Percentiles rank a stretch among this genome's conserved stretches.
phyloP scores from a whole-genome alignment of 1,140 invertebrate genomes.

The Pseudomyrmex cubaensis region DNA sequence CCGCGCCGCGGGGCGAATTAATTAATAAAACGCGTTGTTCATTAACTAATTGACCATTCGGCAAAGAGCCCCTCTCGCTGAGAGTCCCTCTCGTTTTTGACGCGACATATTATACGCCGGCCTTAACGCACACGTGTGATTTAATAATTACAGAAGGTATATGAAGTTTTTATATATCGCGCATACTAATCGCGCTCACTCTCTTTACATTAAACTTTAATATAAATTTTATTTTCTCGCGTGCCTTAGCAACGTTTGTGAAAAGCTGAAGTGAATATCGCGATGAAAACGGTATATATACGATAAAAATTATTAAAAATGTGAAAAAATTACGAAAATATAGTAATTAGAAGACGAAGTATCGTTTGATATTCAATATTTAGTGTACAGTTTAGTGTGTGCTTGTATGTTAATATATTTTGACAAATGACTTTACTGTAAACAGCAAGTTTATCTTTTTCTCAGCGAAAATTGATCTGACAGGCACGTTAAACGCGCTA shows the following conservation, averaged over 20 bases:
- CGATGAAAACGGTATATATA: background rate
- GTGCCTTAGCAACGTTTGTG: too few relatives aligned
- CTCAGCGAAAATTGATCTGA: background rate
- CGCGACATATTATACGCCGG: conserved; percentile 34
- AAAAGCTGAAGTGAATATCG: background rate
- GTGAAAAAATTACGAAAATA: too few relatives aligned
- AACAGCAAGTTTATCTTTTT: background rate
- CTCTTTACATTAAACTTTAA: background rate
- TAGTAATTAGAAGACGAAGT: too few relatives aligned
- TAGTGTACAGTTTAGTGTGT: too few relatives aligned
- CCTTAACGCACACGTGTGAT: conserved; percentile 37
- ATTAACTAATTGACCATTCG: conserved; percentile 67
- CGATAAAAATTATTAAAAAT: background rate
- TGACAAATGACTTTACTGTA: too few relatives aligned
- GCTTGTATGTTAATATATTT: too few relatives aligned
- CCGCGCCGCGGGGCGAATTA: conserved; percentile 40
- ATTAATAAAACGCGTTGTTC: conserved; percentile 64
- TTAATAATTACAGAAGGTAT: conserved; percentile 30
- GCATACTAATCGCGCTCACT: background rate
- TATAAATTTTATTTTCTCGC: background rate
- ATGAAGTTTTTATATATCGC: background rate
- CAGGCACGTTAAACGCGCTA: background rate
- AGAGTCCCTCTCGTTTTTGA: conserved; percentile 49
- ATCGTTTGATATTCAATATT: too few relatives aligned
- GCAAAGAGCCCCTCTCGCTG: conserved; percentile 3